These are phyloP conservation scores for Epinephelus fuscoguttatus DNA, from an alignment of 2,113 vertebrate species.

Conservation along the genomic window DNA sequence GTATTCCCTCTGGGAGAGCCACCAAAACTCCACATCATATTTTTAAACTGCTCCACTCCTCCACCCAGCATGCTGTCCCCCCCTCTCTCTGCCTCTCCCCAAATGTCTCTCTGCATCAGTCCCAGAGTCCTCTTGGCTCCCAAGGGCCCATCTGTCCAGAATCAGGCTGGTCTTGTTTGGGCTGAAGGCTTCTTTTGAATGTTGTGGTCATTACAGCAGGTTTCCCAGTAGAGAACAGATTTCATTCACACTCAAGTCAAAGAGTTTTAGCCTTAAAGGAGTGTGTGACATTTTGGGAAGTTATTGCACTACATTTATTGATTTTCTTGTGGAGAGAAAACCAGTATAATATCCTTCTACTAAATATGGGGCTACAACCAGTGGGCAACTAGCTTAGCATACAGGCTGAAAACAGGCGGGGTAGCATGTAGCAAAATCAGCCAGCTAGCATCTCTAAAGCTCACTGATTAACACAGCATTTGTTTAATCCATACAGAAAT, in stretches of 20 bases:
- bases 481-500: no score
- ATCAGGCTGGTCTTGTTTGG: constrained; percentile 34
- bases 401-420: background rate
- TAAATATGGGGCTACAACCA: background rate
- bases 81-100: background rate
- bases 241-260: background rate
- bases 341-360: background rate
- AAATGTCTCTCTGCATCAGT: constrained; percentile 24
- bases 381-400: background rate
- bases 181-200: constrained; percentile 2
- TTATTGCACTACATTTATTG: background rate
- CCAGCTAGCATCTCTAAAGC: background rate
- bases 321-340: background rate
- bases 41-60: constrained; percentile 44
- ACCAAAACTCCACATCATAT: constrained; percentile 56
- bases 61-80: background rate
- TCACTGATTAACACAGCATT: background rate
- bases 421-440: no score
- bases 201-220: background rate
- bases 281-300: background rate
- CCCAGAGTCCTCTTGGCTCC: constrained; percentile 35
- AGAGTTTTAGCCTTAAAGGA: background rate
- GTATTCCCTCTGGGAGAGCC: constrained; percentile 54
- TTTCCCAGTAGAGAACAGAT: background rate
- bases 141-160: constrained; percentile 48